Percentiles rank a stretch among this genome's conserved stretches.
Conservation (phyloP, 1,140 invertebrate species). For the Drosophila hydei region DNA sequence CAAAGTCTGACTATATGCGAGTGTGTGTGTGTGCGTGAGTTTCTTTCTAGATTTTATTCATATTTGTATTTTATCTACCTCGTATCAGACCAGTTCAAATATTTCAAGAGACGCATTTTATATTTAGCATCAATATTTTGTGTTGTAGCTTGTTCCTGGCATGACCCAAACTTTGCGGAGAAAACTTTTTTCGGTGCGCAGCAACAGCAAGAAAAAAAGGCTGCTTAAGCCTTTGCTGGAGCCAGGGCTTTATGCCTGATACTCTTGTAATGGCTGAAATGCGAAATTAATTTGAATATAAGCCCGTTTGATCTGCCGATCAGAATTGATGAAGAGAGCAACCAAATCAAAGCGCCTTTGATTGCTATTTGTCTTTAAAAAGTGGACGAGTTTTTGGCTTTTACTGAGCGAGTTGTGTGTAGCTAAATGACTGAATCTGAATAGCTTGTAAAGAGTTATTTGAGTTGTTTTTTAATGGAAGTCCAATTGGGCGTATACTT, state of each 20-base stretch:
- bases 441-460: too few relatives aligned
- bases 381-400: neutral
- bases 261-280: constrained; percentile 1
- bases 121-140: constrained; percentile 80
- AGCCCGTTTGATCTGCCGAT: constrained; percentile 39
- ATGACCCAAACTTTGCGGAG: constrained; percentile 7
- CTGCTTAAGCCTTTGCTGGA: constrained; percentile 3
- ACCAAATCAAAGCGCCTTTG: constrained; percentile 22
- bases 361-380: neutral
- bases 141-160: constrained; percentile 54
- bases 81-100: constrained; percentile 22
- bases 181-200: constrained; percentile 56
- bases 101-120: constrained; percentile 42
- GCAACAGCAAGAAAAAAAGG: neutral
- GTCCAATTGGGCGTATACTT: too few relatives aligned
- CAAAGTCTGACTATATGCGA: constrained; percentile 53
- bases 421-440: too few relatives aligned
- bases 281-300: constrained; percentile 45
- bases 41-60: constrained; percentile 57
- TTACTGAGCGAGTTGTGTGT: too few relatives aligned
- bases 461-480: too few relatives aligned
- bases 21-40: constrained; percentile 27
- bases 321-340: constrained; percentile 43
- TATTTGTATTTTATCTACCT: constrained; percentile 74
- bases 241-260: constrained; percentile 3